Evolutionary conservation across 2,797 vertebrate genomes (phyloP), one percentile per base, ranked within the genome.

Genomic region (Petrocephalus schoutedeni): DNA sequence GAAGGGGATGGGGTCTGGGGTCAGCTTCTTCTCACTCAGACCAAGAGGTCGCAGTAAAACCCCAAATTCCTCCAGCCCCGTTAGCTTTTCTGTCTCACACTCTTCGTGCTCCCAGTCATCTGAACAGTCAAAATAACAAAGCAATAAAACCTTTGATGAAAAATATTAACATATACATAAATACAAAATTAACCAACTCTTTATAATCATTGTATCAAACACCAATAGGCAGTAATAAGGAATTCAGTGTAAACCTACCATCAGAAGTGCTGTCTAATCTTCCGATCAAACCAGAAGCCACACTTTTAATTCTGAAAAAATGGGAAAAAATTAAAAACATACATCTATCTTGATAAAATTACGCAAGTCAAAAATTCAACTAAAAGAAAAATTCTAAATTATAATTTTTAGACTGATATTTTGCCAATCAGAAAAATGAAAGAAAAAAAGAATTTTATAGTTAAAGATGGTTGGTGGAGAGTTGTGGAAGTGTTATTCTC

Each of bases 61-160:
- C 19, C 94, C 96, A 89, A 96, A 96, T 90, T 97, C 96, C 90
- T 97, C 96, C 89, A 95, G 93, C 74, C 96, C 96, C 0, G 95
- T 96, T 89, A 96, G 91, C 49, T 94, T 94, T 88, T 95, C 95
- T 12, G 92, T 36, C 59, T 95, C 94, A 1, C 91, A 89, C 71
- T 94, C 94, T 0, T 95, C 94, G 67, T 91, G 92, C 89, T 94
- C 96, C 96, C 96, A 97, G 56, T 96, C 96, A 87, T 97, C 96
- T 97, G 8, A 56, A 89, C 74, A 88, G 23, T 9, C 21, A 56
- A 6, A 88, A 2, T 14, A 8, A 59, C 28, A 3, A 4, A 59
- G 32, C 49, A 36, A 32, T 85, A 36, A 59, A 21, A 10, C 8
- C 56, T 4, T n/a, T 12, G 49, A n/a, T 71, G 16, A 9, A 49